Base-by-base conservation (phyloP, 2,888 invertebrate species). In the Diplolepis rosae region DNA sequence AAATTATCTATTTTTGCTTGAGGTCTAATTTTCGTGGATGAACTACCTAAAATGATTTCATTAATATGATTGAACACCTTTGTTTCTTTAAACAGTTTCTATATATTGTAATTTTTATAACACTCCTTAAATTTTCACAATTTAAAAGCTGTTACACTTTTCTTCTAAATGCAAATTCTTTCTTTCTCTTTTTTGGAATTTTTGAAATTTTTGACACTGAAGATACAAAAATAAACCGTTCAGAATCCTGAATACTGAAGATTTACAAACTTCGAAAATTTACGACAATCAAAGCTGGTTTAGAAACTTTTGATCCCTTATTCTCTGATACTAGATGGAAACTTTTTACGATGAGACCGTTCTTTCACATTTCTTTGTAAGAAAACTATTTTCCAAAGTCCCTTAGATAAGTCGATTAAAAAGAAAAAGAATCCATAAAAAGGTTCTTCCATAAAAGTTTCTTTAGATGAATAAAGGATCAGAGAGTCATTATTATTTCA, bases 401-500 rank as follows among this genome's bases (percentile, higher is more conserved):
- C 15, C 52, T 52, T 6, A 52, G 52, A n/a, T 15, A 52, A 52
- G 52, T 52, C 52, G 22, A 56, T 56, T 56, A 24, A n/a, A n/a
- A n/a, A n/a, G n/a, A n/a, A n/a, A n/a, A n/a, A n/a, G n/a, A n/a
- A n/a, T n/a, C n/a, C n/a, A n/a, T 45, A 45, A 15, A 7, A 18
- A 45, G 6, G 11, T 9, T 3, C 18, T 45, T 18, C 2, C 1
- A 18, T n/a, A 18, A 7, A 9, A 18, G 9, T 45, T 45, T 52
- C 2, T 28, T 52, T 0, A 1, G 28, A 11, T 15, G 18, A 18
- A 4, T 15, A 22, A 50, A 18, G 15, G 30, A 28, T 22, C 1
- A 24, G n/a, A 30, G 72, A 75, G 75, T 77, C 75, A 82, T 84
- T 84, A 83, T 85, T 85, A 84, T 84, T 84, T 84, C 80, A 83